Percentiles rank a stretch among this genome's conserved stretches.
phyloP scores from a whole-genome alignment of 1,140 invertebrate species.

The Hermetia illucens region DNA sequence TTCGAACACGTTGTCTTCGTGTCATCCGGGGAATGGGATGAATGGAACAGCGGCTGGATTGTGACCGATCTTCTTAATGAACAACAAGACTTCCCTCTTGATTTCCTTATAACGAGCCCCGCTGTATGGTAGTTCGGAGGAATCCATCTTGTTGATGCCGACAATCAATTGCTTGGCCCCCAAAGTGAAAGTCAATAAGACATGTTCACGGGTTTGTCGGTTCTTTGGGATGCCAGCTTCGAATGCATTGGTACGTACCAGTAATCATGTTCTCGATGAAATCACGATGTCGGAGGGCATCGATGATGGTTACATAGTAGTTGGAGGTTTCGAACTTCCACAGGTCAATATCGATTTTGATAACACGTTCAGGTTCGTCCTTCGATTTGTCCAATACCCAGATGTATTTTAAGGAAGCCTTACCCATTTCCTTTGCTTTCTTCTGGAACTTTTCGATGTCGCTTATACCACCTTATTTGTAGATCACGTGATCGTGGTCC shows the following conservation, averaged over 20 bases:
- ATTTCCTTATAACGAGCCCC: slow-evolving; percentile 73
- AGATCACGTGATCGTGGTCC: slow-evolving; percentile 91
- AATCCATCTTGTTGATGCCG: slow-evolving; percentile 89
- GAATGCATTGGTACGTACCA: slow-evolving; percentile 77
- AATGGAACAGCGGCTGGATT: too few relatives aligned
- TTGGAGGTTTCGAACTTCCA: slow-evolving; percentile 84
- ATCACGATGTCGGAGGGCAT: slow-evolving; percentile 85
- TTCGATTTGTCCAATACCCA: slow-evolving; percentile 89
- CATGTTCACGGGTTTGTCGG: slow-evolving; percentile 82
- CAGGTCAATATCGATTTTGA: slow-evolving; percentile 83
- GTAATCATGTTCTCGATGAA: slow-evolving; percentile 97
- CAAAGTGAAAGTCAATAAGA: slow-evolving; percentile 74
- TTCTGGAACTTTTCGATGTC: slow-evolving; percentile 97
- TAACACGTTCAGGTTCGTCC: slow-evolving; percentile 87
- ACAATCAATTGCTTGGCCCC: slow-evolving; percentile 84
- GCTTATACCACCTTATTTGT: slow-evolving; percentile 97
- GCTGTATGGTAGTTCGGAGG: too few relatives aligned
- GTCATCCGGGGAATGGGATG: slow-evolving; percentile 83
- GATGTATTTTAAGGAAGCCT: slow-evolving; percentile 84
- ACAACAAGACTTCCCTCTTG: slow-evolving; percentile 68
- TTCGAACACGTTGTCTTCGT: slow-evolving; percentile 81
- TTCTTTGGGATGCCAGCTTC: slow-evolving; percentile 86
- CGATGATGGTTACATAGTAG: slow-evolving; percentile 84
- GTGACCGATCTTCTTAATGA: slow-evolving; percentile 87
- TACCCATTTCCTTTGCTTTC: slow-evolving; percentile 90